Base-by-base conservation (phyloP, 2,888 invertebrate species). In the Sabatieria punctata region DNA sequence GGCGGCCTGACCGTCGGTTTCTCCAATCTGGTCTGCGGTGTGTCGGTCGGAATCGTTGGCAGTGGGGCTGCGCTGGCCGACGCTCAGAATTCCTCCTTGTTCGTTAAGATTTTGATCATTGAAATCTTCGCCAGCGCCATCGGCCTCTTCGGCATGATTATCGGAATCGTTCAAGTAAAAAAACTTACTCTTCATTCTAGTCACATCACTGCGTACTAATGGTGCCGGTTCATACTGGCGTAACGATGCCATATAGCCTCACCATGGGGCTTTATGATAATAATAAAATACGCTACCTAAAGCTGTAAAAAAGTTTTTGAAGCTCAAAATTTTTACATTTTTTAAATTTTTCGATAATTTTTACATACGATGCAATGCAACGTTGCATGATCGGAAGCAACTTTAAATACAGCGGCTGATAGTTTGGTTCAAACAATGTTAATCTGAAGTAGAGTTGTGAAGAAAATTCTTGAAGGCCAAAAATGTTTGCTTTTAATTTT, bases 51-150 rank as follows among this genome's bases (percentile, higher is more conserved):
- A n/a, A 82, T 95, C 60, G 93, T 97, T 27, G 97, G 76, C 19
- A 95, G 93, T 2, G 93, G 95, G 50, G 95, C 97, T 38, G 97
- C 97, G 19, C 75, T 97, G 11, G 82, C 95, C 44, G 97, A 97
- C 73, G 97, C 97, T 26, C 95, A 95, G 36, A 91, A 97, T 66
- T 79, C 88, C 19, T 78, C 83, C 2, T 76, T 97, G 6, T 97
- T 97, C 64, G 95, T 97, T 43, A 95, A 93, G 71, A 91, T 97
- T 67, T 77, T 97, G 38, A 93, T 97, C 68, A 83, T 97, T 40
- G 97, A 97, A 73, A 97, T 97, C 71, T 97, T 97, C 66, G 97
- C 91, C 49, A 89, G 88, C 63, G 97, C 97, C 60, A 95, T 97
- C 65, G 97, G 97, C 63, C 77, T 97, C 22, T 97, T 97, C 69